Base-by-base conservation (phyloP, 1,140 invertebrate species). In the Leptinotarsa defecta region DNA sequence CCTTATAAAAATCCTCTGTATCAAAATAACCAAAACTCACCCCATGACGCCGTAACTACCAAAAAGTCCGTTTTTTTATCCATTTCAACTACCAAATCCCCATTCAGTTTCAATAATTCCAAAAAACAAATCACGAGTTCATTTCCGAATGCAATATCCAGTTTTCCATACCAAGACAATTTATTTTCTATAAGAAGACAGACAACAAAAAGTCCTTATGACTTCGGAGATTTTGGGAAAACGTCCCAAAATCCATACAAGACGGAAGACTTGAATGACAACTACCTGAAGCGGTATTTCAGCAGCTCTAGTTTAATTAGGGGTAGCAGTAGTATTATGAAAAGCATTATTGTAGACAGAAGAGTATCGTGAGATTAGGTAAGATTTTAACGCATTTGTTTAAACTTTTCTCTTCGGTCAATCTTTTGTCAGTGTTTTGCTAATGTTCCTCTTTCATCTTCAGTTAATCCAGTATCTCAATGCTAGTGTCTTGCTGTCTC, bases 91-190 rank as follows among this genome's bases (percentile, higher is more conserved):
- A 82, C 84, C 17, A 81, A 81, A 73, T 88, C 86, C 71, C 88
- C 88, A 13, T 89, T 89, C 81, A 86, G 88, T 78, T 89, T 88
- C 78, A 85, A 88, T 80, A 86, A 88, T 74, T 89, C 86, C 76
- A 72, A 64, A 49, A 74, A 73, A 20, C 64, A 69, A 3, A 72
- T 70, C 48, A 80, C 78, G 22, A 75, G 34, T 17, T 74, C 77
- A 70, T 61, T 62, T 4, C 48, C 52, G 1, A n/a, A 57, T 15
- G 2, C 52, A 17, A 57, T 19, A 57, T 57, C 52, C n/a, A 71
- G 20, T 4, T 20, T 19, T 65, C 64, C 64, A n/a, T 65, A 19
- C 20, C 20, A 8, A 48, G 82, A 80, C 34, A 82, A 83, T 68
- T 85, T 83, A 77, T 85, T 82, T 74, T 74, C 79, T 67, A 74